A percentile compares a stretch with the other conserved stretches of the same genome.
Conservation (phyloP, 2,113 vertebrate species). For the Progne subis region DNA sequence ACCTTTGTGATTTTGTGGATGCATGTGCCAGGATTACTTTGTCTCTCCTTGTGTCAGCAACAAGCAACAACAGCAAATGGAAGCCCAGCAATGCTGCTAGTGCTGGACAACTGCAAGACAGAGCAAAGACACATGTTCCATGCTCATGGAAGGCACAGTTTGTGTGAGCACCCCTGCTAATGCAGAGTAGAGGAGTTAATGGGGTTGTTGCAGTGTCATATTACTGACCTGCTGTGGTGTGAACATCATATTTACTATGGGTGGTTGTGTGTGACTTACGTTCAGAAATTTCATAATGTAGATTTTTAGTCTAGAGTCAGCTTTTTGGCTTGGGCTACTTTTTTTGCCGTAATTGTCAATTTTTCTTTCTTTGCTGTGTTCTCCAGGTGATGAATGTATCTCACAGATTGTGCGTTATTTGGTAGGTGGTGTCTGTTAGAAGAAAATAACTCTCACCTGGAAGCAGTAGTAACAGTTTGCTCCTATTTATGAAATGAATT, state of each 20-base stretch:
- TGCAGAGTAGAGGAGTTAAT: background rate
- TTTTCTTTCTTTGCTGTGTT: background rate
- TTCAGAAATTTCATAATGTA: background rate
- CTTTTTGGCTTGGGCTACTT: background rate
- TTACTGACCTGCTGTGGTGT: background rate
- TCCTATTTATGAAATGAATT: background rate
- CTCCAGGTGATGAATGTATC: background rate
- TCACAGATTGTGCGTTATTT: background rate
- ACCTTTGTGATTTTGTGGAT: background rate
- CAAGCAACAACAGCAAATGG: accelerated
- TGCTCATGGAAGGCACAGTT: background rate
- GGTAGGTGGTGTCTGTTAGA: background rate
- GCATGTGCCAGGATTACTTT: accelerated
- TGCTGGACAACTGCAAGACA: background rate
- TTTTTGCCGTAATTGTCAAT: background rate
- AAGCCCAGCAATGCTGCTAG: background rate
- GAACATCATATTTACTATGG: background rate
- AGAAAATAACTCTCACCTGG: background rate
- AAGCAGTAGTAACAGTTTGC: background rate
- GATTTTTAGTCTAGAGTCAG: background rate
- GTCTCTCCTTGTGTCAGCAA: background rate
- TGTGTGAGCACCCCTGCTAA: background rate
- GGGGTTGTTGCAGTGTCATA: background rate
- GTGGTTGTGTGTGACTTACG: background rate
- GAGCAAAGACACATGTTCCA: accelerated